A percentile compares a stretch with the other conserved stretches of the same genome.
These are phyloP conservation scores for Eunapius fragilis DNA, from an alignment of 37 sponge, comb jelly and placozoan species.

Conservation along the genomic window DNA sequence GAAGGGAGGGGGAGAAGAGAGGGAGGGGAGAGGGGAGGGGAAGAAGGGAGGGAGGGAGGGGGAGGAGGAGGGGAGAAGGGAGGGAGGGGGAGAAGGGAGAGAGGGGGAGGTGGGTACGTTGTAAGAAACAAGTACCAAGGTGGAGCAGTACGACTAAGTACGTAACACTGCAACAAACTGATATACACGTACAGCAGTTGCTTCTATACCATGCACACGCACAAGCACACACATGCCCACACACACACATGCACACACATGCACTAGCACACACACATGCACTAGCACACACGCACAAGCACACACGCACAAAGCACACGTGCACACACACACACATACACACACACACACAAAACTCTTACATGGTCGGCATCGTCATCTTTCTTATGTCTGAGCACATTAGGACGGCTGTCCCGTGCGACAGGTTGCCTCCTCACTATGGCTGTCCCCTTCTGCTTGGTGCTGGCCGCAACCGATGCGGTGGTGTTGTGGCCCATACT, in stretches of 20 bases:
- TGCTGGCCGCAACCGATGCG: neutral
- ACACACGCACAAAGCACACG: no score
- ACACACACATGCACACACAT: no score
- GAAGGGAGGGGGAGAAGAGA: slow-evolving; percentile 34
- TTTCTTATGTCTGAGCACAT: slow-evolving; percentile 4
- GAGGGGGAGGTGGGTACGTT: no score
- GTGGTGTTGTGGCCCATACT: neutral
- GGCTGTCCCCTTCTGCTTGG: slow-evolving; percentile 12
- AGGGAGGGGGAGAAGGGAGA: neutral
- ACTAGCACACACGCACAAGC: no score
- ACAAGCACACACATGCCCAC: no score
- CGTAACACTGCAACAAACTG: no score
- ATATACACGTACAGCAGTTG: no score
- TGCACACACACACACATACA: no score
- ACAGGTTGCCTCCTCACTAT: slow-evolving; percentile 60
- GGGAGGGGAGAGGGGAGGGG: slow-evolving; percentile 23
- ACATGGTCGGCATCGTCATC: neutral
- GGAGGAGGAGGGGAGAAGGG: neutral
- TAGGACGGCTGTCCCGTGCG: slow-evolving; percentile 23
- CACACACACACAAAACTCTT: neutral
- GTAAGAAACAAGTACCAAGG: no score
- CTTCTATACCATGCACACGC: no score
- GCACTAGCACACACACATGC: no score
- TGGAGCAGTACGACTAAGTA: no score
- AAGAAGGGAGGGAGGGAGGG: neutral